These are phyloP conservation scores for Hypomecis atomaria DNA, from an alignment of 2,888 invertebrate species.

Conservation along the genomic window DNA sequence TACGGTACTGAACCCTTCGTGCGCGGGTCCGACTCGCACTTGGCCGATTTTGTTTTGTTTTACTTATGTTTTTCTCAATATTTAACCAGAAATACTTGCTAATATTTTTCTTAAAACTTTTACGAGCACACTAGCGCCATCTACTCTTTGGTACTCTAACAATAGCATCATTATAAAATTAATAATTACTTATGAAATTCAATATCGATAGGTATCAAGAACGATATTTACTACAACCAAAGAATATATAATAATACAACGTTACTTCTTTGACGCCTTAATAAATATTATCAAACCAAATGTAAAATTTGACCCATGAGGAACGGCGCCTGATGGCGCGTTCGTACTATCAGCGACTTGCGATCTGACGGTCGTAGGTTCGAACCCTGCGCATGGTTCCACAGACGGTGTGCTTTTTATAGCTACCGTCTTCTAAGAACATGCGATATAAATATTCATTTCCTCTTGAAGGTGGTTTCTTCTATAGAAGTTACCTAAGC, in stretches of 20 bases:
- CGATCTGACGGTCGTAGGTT: constrained; percentile 34
- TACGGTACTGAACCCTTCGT: too few species aligned
- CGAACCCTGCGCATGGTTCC: constrained; percentile 47
- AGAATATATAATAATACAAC: too few species aligned
- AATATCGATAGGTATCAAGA: too few species aligned
- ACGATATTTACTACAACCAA: too few species aligned
- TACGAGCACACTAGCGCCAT: constrained; percentile 19
- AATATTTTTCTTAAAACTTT: too few species aligned
- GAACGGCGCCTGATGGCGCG: constrained; percentile 37
- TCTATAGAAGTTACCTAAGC: constrained; percentile 35
- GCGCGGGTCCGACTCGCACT: too few species aligned
- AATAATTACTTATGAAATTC: too few species aligned
- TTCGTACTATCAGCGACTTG: constrained; percentile 21
- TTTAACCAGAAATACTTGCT: too few species aligned
- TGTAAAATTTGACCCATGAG: constrained; percentile 13
- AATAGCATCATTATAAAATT: too few species aligned
- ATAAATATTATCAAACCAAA: too few species aligned
- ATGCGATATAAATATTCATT: constrained; percentile 41
- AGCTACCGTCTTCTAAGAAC: constrained; percentile 49
- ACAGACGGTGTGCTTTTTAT: constrained; percentile 43
- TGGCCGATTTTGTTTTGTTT: too few species aligned
- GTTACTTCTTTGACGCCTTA: constrained; percentile 1
- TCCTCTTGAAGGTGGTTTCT: constrained; percentile 36
- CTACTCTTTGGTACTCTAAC: neutral
- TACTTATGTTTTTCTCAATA: too few species aligned